These are phyloP conservation scores for Norana najaformis DNA, from an alignment of 2,888 invertebrate genomes.

Conservation along the genomic window DNA sequence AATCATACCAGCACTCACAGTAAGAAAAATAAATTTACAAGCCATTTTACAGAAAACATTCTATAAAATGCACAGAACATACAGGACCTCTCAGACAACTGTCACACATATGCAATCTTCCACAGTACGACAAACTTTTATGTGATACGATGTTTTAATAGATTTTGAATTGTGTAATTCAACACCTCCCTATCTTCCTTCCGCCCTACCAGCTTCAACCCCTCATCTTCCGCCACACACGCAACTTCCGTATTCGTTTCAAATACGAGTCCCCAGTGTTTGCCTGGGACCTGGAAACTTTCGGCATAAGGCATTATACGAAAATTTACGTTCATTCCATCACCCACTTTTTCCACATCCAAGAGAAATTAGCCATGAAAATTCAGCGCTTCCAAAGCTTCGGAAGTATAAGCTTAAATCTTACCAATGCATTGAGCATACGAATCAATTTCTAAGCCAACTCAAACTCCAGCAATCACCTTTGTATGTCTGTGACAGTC, in stretches of 20 bases:
- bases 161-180: background rate
- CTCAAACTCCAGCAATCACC: background rate
- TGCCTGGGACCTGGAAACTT: background rate
- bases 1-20: too few species aligned
- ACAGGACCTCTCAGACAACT: too few species aligned
- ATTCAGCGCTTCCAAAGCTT: background rate
- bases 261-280: background rate
- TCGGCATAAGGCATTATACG: background rate
- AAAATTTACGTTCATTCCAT: background rate
- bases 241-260: background rate
- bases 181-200: background rate
- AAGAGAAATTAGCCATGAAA: background rate
- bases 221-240: conserved; percentile 1
- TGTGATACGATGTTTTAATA: background rate
- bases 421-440: background rate
- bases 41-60: too few species aligned
- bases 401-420: background rate
- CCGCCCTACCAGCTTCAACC: background rate
- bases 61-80: too few species aligned
- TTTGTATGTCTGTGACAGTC: conserved; percentile 2
- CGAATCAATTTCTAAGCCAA: background rate
- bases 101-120: background rate
- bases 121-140: background rate
- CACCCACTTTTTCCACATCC: background rate
- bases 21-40: too few species aligned